These are phyloP conservation scores for Camponotus vicinus DNA, from an alignment of 1,140 invertebrate genomes.

Conservation along the genomic window DNA sequence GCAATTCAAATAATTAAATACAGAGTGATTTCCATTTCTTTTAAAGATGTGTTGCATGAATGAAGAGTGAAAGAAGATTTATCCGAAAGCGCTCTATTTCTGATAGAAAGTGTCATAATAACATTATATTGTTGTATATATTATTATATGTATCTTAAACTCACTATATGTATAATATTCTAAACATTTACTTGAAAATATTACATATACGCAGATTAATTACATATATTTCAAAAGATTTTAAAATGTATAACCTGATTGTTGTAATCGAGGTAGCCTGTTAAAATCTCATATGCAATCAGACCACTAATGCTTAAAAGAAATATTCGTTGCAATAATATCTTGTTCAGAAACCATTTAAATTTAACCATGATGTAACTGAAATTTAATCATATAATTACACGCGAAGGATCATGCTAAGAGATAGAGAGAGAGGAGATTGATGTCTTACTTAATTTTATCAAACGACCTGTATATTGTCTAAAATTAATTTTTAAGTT, in stretches of 20 bases:
- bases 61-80: not conserved
- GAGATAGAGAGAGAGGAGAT: not conserved
- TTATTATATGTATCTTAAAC: not conserved
- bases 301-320: slow-evolving; percentile 62
- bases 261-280: slow-evolving; percentile 72
- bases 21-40: not conserved
- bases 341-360: slow-evolving; percentile 41
- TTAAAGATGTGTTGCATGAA: not conserved
- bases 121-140: not conserved
- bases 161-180: not conserved
- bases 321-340: slow-evolving; percentile 66
- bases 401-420: not conserved
- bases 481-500: not conserved
- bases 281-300: slow-evolving; percentile 69
- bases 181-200: not conserved
- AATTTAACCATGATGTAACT: slow-evolving; percentile 58
- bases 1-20: slow-evolving; percentile 58
- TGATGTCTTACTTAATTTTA: not conserved
- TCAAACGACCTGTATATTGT: not conserved
- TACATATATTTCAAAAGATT: not conserved
- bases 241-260: slow-evolving; percentile 65
- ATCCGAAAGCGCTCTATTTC: not conserved
- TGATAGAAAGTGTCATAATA: not conserved
- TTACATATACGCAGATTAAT: not conserved
- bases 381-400: slow-evolving; percentile 2